phyloP scores from a whole-genome alignment of 2,113 vertebrate species.

The Rafetus swinhoei region DNA sequence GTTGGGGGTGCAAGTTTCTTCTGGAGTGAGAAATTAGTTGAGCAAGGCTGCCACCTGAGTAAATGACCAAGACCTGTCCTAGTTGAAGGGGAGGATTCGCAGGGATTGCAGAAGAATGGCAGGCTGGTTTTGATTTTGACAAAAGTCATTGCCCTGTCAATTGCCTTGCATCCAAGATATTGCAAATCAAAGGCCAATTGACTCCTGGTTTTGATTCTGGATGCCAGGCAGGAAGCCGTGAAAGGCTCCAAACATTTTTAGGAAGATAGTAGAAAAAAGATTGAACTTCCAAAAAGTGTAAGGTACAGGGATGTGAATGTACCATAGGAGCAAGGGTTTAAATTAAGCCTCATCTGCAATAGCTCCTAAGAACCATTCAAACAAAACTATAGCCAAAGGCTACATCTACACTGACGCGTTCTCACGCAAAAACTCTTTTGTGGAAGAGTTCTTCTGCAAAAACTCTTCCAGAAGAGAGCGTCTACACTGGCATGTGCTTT shows the following conservation, averaged over 20 bases:
- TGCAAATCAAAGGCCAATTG: not conserved
- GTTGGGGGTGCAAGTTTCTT: not conserved
- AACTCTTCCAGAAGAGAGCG: no score
- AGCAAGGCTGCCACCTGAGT: not conserved
- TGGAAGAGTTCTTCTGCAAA: no score
- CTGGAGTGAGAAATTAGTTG: not conserved
- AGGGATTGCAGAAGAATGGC: not conserved
- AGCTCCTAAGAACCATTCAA: not conserved
- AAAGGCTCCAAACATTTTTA: conserved; percentile 35
- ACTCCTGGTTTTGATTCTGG: accelerated
- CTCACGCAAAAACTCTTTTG: no score
- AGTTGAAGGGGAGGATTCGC: not conserved
- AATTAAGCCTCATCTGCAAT: not conserved
- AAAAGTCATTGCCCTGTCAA: not conserved
- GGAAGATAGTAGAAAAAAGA: not conserved
- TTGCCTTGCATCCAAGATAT: not conserved
- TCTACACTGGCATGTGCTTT: no score
- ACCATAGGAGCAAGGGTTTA: not conserved
- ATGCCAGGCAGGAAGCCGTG: not conserved
- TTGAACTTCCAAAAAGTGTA: not conserved
- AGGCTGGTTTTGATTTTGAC: not conserved
- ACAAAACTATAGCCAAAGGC: no score
- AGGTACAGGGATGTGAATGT: not conserved
- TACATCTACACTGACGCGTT: no score
- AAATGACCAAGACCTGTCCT: not conserved